Conservation (phyloP, 2,113 vertebrate species). For the Cyanistes caeruleus region DNA sequence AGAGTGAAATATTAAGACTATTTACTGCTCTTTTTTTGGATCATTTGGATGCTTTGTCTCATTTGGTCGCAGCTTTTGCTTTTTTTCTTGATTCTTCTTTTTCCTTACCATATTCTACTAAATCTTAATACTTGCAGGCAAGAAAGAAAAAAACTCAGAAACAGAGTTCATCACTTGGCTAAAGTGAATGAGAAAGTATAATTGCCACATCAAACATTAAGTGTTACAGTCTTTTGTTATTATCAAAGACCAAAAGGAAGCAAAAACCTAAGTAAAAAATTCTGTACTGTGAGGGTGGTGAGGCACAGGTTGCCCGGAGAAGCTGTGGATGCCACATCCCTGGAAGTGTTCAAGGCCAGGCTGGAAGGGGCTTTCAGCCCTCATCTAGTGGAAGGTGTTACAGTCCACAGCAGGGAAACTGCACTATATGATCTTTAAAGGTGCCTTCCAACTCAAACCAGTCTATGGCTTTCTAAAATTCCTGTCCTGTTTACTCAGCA, state of each 20-base stretch:
- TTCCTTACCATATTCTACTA: background rate
- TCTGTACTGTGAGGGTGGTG: background rate
- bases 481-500: background rate
- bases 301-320: background rate
- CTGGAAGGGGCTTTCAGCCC: background rate
- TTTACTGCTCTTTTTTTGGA: background rate
- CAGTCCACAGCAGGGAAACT: fast-evolving
- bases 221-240: background rate
- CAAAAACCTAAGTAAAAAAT: background rate
- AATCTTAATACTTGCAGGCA: background rate
- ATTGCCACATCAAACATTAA: background rate
- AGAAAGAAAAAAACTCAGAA: background rate
- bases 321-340: background rate
- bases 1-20: background rate
- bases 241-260: background rate
- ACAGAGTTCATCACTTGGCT: background rate
- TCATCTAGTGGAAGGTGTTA: background rate
- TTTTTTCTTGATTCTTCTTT: background rate
- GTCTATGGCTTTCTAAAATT: background rate
- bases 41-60: background rate
- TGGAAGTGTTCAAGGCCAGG: background rate
- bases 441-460: background rate
- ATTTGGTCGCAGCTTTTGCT: background rate
- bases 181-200: background rate
- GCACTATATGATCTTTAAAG: background rate